Percentiles rank a stretch among this genome's conserved stretches.
These are phyloP conservation scores for Brachionus manjavacas DNA, from an alignment of 1,140 invertebrate species.

Conservation along the genomic window DNA sequence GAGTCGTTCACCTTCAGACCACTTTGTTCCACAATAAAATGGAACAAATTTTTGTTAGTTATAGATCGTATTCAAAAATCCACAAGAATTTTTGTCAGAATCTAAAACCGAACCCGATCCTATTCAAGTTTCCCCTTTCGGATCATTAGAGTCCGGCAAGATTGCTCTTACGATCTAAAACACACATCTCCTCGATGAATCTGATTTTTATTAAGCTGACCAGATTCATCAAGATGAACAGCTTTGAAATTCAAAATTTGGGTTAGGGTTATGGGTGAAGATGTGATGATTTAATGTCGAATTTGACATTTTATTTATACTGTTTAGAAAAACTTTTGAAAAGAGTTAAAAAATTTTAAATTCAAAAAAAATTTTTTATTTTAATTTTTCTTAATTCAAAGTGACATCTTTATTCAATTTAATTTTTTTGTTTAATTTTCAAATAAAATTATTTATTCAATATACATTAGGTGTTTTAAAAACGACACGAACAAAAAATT, in stretches of 20 bases:
- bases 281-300: neutral
- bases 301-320: constrained; percentile 34
- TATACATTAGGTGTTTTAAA: neutral
- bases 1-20: neutral
- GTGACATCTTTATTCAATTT: neutral
- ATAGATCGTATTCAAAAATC: neutral
- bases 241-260: neutral
- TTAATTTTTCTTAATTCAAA: neutral
- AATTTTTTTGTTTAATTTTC: neutral
- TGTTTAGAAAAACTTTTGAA: neutral
- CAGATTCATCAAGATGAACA: neutral
- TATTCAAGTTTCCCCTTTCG: constrained; percentile 35
- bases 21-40: neutral
- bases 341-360: neutral
- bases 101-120: neutral
- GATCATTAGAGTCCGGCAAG: neutral
- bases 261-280: constrained; percentile 1
- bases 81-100: neutral
- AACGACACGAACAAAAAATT: neutral
- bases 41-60: neutral
- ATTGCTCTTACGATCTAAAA: neutral
- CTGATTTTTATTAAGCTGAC: constrained; percentile 25
- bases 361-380: neutral
- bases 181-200: neutral
- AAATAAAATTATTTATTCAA: neutral